phyloP scores from a whole-genome alignment of 1,140 invertebrate genomes.

The Brachionus sp. region DNA sequence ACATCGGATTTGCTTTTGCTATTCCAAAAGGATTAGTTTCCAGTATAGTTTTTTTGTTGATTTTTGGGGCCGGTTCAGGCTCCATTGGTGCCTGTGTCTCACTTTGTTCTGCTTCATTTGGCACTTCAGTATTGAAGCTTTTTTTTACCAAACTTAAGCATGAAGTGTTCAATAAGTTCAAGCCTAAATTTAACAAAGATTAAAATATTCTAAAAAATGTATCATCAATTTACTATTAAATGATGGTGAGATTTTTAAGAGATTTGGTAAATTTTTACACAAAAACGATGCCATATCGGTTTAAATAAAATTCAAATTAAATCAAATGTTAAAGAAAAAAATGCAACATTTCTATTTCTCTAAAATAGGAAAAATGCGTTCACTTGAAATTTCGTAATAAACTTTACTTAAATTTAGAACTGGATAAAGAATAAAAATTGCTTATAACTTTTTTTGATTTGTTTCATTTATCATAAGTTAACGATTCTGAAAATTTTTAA shows the following conservation, averaged over 20 bases:
- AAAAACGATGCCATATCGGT: constrained; percentile 31
- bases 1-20: neutral
- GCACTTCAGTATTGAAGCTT: neutral
- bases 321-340: neutral
- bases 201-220: neutral
- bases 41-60: neutral
- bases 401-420: neutral
- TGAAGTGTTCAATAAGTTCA: neutral
- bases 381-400: neutral
- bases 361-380: neutral
- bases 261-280: neutral
- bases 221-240: neutral
- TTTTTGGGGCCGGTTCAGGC: neutral
- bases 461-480: too few species aligned
- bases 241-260: neutral
- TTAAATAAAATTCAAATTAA: neutral
- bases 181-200: neutral
- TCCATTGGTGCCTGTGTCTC: too few species aligned
- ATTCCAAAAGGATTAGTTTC: neutral
- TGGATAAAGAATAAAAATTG: neutral
- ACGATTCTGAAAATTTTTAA: too few species aligned
- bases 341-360: neutral
- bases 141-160: neutral
- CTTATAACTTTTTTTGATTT: too few species aligned
- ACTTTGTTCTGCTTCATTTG: neutral